These are phyloP conservation scores for Pelosia muscerda DNA, from an alignment of 2,888 invertebrate species.

Conservation along the genomic window DNA sequence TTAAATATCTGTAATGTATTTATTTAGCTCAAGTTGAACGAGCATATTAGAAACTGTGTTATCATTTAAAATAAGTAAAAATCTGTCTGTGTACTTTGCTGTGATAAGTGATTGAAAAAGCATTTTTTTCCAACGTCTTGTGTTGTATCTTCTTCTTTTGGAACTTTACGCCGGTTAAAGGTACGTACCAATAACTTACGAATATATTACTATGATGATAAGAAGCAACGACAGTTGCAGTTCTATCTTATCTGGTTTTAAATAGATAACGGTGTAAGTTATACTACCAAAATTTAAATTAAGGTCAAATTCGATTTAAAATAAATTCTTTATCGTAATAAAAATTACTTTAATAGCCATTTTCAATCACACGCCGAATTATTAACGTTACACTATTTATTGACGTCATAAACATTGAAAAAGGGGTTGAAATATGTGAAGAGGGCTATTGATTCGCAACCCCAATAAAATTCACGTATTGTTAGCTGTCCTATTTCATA, in stretches of 20 bases:
- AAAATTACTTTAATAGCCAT: conserved; percentile 13
- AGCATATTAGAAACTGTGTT: conserved; percentile 57
- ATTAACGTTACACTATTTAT: conserved; percentile 56
- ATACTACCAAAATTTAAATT: not conserved
- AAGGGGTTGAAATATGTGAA: conserved; percentile 65
- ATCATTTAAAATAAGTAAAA: conserved; percentile 23
- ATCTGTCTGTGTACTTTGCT: conserved; percentile 41
- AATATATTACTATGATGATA: conserved; percentile 44
- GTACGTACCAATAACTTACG: conserved; percentile 46
- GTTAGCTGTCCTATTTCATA: conserved; percentile 76
- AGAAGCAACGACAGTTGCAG: conserved; percentile 35
- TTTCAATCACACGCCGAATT: conserved; percentile 57
- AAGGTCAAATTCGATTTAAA: not conserved
- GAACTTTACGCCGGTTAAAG: conserved; percentile 56
- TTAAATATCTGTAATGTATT: conserved; percentile 28
- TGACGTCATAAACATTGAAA: conserved; percentile 62
- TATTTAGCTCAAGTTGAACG: conserved; percentile 32
- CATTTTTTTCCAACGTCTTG: conserved; percentile 29
- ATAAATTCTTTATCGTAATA: not conserved
- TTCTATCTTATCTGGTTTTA: conserved; percentile 43
- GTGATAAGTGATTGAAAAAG: conserved; percentile 54
- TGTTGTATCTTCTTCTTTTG: conserved; percentile 39
- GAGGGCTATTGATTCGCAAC: conserved; percentile 79
- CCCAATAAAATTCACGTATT: conserved; percentile 81
- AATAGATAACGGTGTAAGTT: conserved; percentile 3